A percentile compares a stretch with the other conserved stretches of the same genome.
Conservation (phyloP, 2,113 vertebrate species). For the Herpailurus yagouaroundi region DNA sequence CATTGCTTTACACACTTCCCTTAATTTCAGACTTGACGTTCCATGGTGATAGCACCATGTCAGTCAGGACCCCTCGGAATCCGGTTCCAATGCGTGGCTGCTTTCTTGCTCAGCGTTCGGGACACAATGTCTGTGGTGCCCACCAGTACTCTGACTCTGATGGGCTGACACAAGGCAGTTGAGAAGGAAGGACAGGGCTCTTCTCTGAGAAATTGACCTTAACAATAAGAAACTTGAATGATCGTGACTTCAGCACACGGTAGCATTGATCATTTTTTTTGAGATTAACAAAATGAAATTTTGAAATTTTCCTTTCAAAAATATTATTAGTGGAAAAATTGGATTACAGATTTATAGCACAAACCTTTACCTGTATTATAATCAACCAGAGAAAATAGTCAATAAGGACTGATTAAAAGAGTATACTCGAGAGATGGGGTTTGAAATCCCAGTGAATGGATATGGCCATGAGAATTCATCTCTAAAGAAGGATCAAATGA, state of each 20-base stretch:
- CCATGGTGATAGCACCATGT: fast-evolving
- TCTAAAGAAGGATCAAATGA: neutral
- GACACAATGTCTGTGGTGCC: neutral
- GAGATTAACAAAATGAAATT: neutral
- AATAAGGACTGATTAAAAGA: neutral
- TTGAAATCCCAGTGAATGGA: neutral
- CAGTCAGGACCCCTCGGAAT: neutral
- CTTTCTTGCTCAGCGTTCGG: neutral
- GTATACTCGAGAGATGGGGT: neutral
- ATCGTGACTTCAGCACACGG: neutral
- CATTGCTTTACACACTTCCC: neutral
- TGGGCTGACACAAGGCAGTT: neutral
- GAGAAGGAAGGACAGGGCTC: neutral
- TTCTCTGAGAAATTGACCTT: neutral
- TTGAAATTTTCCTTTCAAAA: conserved; percentile 3
- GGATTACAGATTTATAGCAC: neutral
- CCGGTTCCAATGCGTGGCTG: fast-evolving
- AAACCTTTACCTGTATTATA: neutral
- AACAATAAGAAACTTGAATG: neutral
- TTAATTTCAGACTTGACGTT: neutral
- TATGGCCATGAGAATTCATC: neutral
- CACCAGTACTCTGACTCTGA: neutral
- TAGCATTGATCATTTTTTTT: neutral
- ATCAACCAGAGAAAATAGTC: neutral
- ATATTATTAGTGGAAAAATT: neutral